phyloP scores from a whole-genome alignment of 1,140 invertebrate genomes.

The Brachionus koreanus region DNA sequence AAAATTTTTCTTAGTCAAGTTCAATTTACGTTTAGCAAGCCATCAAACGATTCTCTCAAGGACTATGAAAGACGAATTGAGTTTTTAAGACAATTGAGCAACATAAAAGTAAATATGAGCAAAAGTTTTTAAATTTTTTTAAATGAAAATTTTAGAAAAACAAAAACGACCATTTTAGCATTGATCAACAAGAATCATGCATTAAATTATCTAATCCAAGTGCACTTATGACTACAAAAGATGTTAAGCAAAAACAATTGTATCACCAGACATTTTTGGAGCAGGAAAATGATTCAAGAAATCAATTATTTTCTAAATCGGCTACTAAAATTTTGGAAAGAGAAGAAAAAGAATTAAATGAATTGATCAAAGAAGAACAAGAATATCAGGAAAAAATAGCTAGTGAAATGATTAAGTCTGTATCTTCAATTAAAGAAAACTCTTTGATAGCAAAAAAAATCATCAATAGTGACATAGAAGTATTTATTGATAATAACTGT shows the following conservation, averaged over 20 bases:
- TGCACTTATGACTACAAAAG: slow-evolving; percentile 16
- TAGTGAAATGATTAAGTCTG: slow-evolving; percentile 32
- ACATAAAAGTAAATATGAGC: background rate
- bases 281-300: background rate
- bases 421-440: slow-evolving; percentile 22
- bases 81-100: slow-evolving; percentile 11
- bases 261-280: slow-evolving; percentile 27
- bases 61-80: slow-evolving; percentile 21
- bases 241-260: slow-evolving; percentile 32
- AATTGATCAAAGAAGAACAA: background rate
- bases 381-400: slow-evolving; percentile 38
- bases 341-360: background rate
- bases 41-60: slow-evolving; percentile 30
- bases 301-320: slow-evolving; percentile 22
- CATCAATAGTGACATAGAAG: slow-evolving; percentile 27
- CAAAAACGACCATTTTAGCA: background rate
- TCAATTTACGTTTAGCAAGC: background rate
- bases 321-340: background rate
- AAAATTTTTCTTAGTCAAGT: too few species aligned
- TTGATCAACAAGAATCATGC: background rate
- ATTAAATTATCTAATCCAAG: slow-evolving; percentile 8
- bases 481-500: background rate
- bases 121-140: background rate
- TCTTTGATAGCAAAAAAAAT: slow-evolving; percentile 12
- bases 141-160: background rate